phyloP scores from a whole-genome alignment of 2,113 vertebrate genomes.

The mouse (Mus musculus) region DNA sequence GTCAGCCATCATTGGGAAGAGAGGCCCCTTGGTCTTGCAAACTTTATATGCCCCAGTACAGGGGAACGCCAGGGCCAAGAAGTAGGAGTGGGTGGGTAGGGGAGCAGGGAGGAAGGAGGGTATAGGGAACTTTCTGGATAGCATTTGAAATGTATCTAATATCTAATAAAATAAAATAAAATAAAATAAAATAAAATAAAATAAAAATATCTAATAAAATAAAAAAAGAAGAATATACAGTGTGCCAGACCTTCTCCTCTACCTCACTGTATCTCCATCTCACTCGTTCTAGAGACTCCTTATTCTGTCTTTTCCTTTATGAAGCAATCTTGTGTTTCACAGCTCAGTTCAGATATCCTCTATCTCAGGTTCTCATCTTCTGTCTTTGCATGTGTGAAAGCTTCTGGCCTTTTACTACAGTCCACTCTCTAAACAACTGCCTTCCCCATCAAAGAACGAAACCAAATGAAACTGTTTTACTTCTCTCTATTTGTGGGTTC shows the following conservation, averaged over 20 bases:
- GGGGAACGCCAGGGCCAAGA: too few relatives aligned
- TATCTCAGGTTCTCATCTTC: neutral
- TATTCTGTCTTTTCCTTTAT: neutral
- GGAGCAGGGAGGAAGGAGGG: too few relatives aligned
- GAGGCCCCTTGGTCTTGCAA: too few relatives aligned
- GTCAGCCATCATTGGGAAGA: too few relatives aligned
- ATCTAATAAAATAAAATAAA: too few relatives aligned
- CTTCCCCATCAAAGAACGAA: neutral
- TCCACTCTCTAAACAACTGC: neutral
- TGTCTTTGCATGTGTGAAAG: neutral
- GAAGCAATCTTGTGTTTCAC: neutral
- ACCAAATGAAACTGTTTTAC: neutral
- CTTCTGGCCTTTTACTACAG: accelerated
- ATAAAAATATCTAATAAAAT: too few relatives aligned
- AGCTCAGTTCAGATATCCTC: neutral
- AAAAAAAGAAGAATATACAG: neutral
- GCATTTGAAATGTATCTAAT: too few relatives aligned
- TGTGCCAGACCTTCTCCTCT: neutral
- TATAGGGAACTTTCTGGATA: too few relatives aligned
- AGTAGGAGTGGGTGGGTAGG: too few relatives aligned
- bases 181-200: too few relatives aligned
- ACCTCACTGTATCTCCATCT: neutral
- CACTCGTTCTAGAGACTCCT: neutral
- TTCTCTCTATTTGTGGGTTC: neutral
- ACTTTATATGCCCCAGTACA: too few relatives aligned